phyloP scores from a whole-genome alignment of 2,888 invertebrate species.

The Vanessa cardui region DNA sequence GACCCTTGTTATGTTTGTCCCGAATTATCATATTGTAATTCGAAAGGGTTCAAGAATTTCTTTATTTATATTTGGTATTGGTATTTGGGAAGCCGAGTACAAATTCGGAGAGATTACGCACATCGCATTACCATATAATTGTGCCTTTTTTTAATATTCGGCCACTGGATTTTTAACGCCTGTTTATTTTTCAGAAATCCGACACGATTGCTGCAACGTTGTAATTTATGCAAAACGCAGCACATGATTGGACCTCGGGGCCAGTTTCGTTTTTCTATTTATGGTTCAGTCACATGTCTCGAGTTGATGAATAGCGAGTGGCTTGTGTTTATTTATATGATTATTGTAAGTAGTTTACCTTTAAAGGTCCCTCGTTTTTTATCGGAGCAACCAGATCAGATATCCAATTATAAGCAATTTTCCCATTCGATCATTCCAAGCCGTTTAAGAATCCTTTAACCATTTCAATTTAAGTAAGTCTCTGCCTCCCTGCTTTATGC shows the following conservation, averaged over 20 bases:
- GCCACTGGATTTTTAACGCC: conserved; percentile 67
- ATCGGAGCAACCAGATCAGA: not conserved
- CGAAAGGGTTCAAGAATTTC: conserved; percentile 47
- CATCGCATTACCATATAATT: conserved; percentile 77
- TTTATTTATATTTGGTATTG: conserved; percentile 56
- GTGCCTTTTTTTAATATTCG: conserved; percentile 75
- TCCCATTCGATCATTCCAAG: not conserved
- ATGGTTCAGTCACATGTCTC: conserved; percentile 53
- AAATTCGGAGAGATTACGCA: conserved; percentile 71
- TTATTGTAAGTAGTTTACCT: conserved; percentile 11
- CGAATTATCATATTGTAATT: conserved; percentile 18
- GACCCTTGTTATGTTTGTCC: not conserved
- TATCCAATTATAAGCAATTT: conserved; percentile 5
- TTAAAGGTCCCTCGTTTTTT: conserved; percentile 7
- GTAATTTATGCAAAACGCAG: conserved; percentile 78
- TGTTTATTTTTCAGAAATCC: conserved; percentile 75
- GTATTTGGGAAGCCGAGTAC: conserved; percentile 60
- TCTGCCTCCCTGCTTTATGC: conserved; percentile 49
- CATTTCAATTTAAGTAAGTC: conserved; percentile 30
- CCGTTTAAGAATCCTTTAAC: conserved; percentile 17
- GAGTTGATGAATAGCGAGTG: conserved; percentile 17
- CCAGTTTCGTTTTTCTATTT: conserved; percentile 53
- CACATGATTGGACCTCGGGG: conserved; percentile 63
- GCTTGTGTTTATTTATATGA: conserved; percentile 10
- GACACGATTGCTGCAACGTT: conserved; percentile 61